These are phyloP conservation scores for Phaethornis superciliosus DNA, from an alignment of 2,113 vertebrate species.

Conservation along the genomic window DNA sequence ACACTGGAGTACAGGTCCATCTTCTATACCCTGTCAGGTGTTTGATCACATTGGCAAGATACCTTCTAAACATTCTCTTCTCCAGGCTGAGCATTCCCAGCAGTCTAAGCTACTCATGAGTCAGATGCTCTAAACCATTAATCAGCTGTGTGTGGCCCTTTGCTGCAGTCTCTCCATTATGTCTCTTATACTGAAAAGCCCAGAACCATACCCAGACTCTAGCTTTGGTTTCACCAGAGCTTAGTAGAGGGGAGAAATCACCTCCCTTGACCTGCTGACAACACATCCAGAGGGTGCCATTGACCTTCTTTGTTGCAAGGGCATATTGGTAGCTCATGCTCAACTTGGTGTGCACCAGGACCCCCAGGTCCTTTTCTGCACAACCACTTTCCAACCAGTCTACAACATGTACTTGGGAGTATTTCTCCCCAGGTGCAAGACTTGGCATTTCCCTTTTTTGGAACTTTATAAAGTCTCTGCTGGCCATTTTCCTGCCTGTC, in stretches of 20 bases:
- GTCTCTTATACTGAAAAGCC: background rate
- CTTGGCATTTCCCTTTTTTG: background rate
- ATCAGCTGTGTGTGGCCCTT: background rate
- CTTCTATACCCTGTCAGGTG: background rate
- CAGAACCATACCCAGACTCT: background rate
- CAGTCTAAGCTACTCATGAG: background rate
- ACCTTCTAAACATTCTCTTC: background rate
- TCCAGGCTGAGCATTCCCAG: background rate
- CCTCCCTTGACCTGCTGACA: background rate
- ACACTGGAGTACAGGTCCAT: background rate
- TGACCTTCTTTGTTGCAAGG: background rate
- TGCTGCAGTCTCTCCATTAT: background rate
- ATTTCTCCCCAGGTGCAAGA: background rate
- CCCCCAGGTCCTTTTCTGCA: background rate
- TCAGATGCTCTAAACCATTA: background rate
- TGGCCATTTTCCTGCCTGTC: background rate
- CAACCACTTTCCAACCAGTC: background rate
- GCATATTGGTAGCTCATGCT: background rate
- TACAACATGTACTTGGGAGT: background rate
- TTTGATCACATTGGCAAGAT: background rate
- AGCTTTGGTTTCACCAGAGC: background rate
- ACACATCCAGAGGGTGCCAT: background rate
- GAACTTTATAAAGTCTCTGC: background rate
- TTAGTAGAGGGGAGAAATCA: background rate
- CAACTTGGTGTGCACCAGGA: background rate